A percentile compares a stretch with the other conserved stretches of the same genome.
phyloP scores from a whole-genome alignment of 2,888 invertebrate species.

The Chalcosyrphus nemorum region DNA sequence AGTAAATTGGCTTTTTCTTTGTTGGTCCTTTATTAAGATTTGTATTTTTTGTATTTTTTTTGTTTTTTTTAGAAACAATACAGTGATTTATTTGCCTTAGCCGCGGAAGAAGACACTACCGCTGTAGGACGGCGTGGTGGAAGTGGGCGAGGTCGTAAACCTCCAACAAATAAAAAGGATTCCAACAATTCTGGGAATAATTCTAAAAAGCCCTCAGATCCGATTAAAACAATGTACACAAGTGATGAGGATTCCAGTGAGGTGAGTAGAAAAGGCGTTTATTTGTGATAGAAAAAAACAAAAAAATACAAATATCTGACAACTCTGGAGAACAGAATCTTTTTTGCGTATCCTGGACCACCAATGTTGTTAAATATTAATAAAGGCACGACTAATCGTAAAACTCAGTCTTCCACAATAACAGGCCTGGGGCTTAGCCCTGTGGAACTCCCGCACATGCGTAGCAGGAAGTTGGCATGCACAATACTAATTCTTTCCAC shows the following conservation, averaged over 20 bases:
- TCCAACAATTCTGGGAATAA: slow-evolving; percentile 81
- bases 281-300: too few species aligned
- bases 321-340: too few species aligned
- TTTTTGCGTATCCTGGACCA: too few species aligned
- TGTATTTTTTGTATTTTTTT: not conserved
- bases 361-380: too few species aligned
- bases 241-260: slow-evolving; percentile 93
- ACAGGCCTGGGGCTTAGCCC: too few species aligned
- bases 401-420: too few species aligned
- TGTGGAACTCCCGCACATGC: too few species aligned
- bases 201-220: slow-evolving; percentile 82
- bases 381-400: too few species aligned
- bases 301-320: too few species aligned
- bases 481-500: too few species aligned
- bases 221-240: slow-evolving; percentile 85
- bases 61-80: slow-evolving; percentile 88
- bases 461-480: too few species aligned
- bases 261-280: slow-evolving; percentile 83
- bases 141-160: slow-evolving; percentile 85
- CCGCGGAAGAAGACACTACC: slow-evolving; percentile 92
- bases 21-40: not conserved
- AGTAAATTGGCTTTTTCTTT: slow-evolving; percentile 79
- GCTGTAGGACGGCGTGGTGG: slow-evolving; percentile 85
- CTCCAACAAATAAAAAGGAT: slow-evolving; percentile 83
- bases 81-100: slow-evolving; percentile 93